phyloP scores from a whole-genome alignment of 2,113 vertebrate genomes.

The Xyrauchen texanus region DNA sequence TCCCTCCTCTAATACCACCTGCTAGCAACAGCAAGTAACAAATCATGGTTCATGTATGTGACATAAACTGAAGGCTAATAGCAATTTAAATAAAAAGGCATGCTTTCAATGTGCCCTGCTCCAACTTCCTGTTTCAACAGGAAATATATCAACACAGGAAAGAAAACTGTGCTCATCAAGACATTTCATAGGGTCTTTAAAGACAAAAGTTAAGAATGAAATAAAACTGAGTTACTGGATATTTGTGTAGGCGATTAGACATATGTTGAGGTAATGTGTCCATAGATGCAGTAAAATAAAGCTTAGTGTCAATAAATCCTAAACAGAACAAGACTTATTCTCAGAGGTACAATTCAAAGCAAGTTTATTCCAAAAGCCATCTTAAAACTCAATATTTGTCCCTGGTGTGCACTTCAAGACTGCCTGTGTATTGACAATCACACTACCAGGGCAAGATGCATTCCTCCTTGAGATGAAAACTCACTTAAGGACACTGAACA shows the following conservation, averaged over 20 bases:
- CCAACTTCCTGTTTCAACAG: too few relatives aligned
- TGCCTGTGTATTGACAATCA: conserved; percentile 28
- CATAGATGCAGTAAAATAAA: conserved; percentile 39
- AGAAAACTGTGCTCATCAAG: too few relatives aligned
- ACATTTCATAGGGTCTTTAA: too few relatives aligned
- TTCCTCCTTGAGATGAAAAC: conserved; percentile 10
- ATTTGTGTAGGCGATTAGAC: not conserved
- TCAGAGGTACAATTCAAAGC: conserved; percentile 18
- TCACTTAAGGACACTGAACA: conserved; percentile 16
- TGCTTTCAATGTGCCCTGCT: too few relatives aligned
- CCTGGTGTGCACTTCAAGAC: conserved; percentile 27
- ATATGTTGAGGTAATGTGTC: conserved; percentile 24
- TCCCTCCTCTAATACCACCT: too few relatives aligned
- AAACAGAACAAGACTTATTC: conserved; percentile 20
- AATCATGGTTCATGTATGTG: too few relatives aligned
- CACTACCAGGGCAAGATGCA: conserved; percentile 7
- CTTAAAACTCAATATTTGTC: conserved; percentile 39
- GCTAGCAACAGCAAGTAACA: too few relatives aligned
- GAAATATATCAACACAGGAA: too few relatives aligned
- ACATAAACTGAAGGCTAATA: too few relatives aligned
- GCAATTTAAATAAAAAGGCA: too few relatives aligned
- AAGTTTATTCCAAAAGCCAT: conserved; percentile 26
- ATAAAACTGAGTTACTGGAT: not conserved
- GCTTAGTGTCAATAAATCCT: conserved; percentile 43
- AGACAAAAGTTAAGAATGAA: not conserved